These are phyloP conservation scores for Empidonax alnorum DNA, from an alignment of 2,113 vertebrate species.

Conservation along the genomic window DNA sequence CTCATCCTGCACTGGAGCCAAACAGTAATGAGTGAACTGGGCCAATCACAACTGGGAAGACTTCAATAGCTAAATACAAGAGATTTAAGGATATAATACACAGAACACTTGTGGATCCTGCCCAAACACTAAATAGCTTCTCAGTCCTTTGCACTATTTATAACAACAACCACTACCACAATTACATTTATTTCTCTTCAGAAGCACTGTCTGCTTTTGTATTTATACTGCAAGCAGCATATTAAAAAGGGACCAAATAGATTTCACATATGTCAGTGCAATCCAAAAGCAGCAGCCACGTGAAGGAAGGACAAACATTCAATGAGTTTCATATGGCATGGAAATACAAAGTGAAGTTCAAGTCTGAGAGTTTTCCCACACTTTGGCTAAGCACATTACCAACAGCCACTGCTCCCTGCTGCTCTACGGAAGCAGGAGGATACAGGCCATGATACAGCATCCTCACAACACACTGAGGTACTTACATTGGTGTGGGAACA, in stretches of 20 bases:
- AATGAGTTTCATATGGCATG: conserved; percentile 51
- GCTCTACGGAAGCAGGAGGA: fast-evolving
- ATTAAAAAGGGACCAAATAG: conserved; percentile 53
- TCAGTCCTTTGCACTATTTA: conserved; percentile 49
- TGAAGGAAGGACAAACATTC: conserved; percentile 55
- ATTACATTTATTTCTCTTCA: conserved; percentile 28
- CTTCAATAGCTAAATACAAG: neutral
- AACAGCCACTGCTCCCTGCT: neutral
- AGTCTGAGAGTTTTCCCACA: conserved; percentile 61
- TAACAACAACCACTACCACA: conserved; percentile 43
- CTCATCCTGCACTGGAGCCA: neutral
- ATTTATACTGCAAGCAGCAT: conserved; percentile 47
- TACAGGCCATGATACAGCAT: neutral
- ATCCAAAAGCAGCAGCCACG: conserved; percentile 55
- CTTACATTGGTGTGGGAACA: neutral
- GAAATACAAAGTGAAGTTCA: conserved; percentile 38
- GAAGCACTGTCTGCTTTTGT: conserved; percentile 58
- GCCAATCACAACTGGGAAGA: neutral
- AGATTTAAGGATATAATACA: neutral
- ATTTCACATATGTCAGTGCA: conserved; percentile 53
- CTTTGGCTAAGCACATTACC: conserved; percentile 37
- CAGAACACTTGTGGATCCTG: conserved; percentile 4
- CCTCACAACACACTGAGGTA: neutral
- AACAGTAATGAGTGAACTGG: neutral
- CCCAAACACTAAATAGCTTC: neutral